phyloP scores from a whole-genome alignment of 30 jellyfish, hydroid and myxozoan genomes.

The Pseudorhiza aurosa region DNA sequence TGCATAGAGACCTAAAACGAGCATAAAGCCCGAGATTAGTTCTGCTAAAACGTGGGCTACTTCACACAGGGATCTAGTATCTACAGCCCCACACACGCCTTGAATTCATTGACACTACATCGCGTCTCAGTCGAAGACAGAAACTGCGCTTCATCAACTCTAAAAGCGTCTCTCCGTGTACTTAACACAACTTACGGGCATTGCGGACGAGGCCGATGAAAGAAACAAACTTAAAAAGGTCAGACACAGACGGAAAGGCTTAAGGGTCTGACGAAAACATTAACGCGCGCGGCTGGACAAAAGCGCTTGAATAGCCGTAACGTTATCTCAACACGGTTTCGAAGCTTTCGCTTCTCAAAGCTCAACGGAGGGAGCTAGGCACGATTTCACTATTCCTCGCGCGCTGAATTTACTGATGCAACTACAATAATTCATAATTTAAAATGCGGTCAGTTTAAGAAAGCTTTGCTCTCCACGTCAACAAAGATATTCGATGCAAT shows the following conservation, averaged over 20 bases:
- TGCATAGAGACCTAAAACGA: no score
- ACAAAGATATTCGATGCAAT: neutral
- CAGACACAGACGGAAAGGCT: slow-evolving; percentile 71
- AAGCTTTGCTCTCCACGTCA: neutral
- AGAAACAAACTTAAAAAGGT: neutral
- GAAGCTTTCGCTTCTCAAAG: slow-evolving; percentile 12
- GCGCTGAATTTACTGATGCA: no score
- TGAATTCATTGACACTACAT: no score
- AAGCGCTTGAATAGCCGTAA: slow-evolving; percentile 11
- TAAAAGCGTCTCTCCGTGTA: no score
- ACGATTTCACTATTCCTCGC: neutral
- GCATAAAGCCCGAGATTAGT: no score
- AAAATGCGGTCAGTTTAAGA: neutral
- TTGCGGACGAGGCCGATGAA: slow-evolving; percentile 16
- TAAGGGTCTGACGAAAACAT: slow-evolving; percentile 1
- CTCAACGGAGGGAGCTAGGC: neutral
- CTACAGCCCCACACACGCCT: no score
- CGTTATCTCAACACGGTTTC: slow-evolving; percentile 5
- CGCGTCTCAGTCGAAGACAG: no score
- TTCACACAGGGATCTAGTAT: no score
- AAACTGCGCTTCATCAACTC: no score
- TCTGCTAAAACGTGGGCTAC: no score
- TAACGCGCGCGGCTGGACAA: slow-evolving; percentile 33
- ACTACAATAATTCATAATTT: no score
- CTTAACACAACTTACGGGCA: slow-evolving; percentile 12